phyloP scores from a whole-genome alignment of 1,140 invertebrate genomes.

The Drosophila pachea region DNA sequence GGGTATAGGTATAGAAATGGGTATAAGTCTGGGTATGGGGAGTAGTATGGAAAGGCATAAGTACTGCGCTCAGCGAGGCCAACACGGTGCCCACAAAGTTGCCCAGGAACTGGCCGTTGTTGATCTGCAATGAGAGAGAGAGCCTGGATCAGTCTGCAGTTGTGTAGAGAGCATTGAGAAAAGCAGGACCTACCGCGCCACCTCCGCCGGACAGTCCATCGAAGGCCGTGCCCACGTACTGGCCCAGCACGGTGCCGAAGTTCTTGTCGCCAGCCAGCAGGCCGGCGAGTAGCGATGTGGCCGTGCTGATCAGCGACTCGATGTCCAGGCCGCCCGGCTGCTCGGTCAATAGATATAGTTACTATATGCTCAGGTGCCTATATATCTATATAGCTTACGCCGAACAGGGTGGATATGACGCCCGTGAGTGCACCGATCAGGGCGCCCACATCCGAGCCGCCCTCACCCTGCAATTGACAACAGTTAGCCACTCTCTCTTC shows the following conservation, averaged over 20 bases:
- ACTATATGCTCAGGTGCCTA: no score
- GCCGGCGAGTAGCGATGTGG: constrained; percentile 73
- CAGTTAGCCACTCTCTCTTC: not conserved
- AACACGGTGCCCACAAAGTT: constrained; percentile 77
- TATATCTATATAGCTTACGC: constrained; percentile 72
- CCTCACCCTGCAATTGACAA: constrained; percentile 60
- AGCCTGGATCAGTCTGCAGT: not conserved
- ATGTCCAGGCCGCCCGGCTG: constrained; percentile 79
- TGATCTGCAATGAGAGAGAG: constrained; percentile 53
- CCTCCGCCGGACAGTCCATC: constrained; percentile 80
- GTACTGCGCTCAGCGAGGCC: constrained; percentile 78
- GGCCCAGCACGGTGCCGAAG: constrained; percentile 80
- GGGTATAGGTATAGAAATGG: no score
- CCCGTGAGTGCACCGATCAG: constrained; percentile 79
- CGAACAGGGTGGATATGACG: constrained; percentile 79
- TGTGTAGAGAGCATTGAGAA: not conserved
- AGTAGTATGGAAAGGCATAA: constrained; percentile 38
- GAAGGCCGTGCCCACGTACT: constrained; percentile 79
- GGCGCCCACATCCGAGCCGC: constrained; percentile 78
- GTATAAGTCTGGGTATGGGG: no score
- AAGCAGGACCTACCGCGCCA: constrained; percentile 78
- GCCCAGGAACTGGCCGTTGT: constrained; percentile 79
- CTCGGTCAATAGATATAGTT: not conserved
- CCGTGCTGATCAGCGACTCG: constrained; percentile 70
- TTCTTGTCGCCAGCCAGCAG: constrained; percentile 79